A percentile compares a stretch with the other conserved stretches of the same genome.
These are phyloP conservation scores for Hetaerina titia DNA, from an alignment of 2,888 invertebrate species.

Conservation along the genomic window DNA sequence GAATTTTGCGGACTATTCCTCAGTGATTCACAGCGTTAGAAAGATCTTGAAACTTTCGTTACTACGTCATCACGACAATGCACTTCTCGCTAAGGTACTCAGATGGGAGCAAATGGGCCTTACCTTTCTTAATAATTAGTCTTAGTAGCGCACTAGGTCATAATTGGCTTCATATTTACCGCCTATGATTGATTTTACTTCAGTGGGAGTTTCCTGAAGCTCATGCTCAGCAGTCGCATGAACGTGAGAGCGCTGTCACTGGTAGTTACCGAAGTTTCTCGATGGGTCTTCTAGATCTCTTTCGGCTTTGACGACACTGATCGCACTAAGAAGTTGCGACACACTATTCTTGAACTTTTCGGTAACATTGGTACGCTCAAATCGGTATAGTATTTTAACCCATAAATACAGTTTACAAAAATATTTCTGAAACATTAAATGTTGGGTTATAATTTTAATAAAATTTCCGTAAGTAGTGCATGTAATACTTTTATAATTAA, in stretches of 20 bases:
- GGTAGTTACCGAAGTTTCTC: not conserved
- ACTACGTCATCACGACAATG: no score
- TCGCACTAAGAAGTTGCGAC: not conserved
- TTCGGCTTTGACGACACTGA: not conserved
- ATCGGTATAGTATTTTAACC: not conserved
- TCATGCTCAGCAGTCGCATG: not conserved
- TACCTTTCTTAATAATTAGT: not conserved
- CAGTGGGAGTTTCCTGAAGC: not conserved
- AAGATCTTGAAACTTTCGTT: no score
- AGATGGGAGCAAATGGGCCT: not conserved
- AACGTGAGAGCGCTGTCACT: not conserved
- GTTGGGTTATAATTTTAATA: not conserved
- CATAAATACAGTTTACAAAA: not conserved
- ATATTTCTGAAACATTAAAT: not conserved
- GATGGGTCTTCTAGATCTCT: not conserved
- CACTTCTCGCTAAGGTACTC: no score
- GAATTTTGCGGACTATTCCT: no score
- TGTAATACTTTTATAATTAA: no score
- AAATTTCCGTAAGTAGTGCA: not conserved
- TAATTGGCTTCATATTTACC: not conserved
- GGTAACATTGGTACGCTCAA: not conserved
- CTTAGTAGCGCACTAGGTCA: not conserved
- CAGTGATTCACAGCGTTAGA: no score
- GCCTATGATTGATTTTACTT: not conserved
- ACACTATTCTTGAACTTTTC: not conserved